phyloP scores from a whole-genome alignment of 2,797 vertebrate genomes.

The Takifugu rubripes region DNA sequence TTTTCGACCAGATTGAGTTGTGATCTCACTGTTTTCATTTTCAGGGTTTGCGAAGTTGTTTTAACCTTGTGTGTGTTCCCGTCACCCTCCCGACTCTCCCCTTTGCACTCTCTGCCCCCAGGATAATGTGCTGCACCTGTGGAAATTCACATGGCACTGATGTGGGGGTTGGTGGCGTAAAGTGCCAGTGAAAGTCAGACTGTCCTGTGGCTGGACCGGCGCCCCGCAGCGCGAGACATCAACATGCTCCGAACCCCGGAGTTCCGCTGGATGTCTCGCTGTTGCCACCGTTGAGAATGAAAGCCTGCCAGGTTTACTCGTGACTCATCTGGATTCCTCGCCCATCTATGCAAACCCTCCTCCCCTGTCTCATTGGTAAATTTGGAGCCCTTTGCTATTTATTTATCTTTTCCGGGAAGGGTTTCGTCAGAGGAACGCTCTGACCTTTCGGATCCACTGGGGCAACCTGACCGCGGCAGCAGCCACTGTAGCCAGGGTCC shows the following conservation, averaged over 20 bases:
- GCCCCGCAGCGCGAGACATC: not conserved
- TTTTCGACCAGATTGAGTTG: too few relatives aligned
- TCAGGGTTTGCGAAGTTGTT: too few relatives aligned
- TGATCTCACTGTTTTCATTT: too few relatives aligned
- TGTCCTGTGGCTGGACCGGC: too few relatives aligned
- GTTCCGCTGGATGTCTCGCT: not conserved
- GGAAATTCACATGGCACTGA: too few relatives aligned
- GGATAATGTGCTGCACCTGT: too few relatives aligned
- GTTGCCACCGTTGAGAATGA: conserved; percentile 25
- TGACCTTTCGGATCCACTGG: conserved; percentile 57
- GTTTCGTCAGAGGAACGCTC: conserved; percentile 25
- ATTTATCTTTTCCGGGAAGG: conserved; percentile 41
- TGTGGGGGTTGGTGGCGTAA: not conserved
- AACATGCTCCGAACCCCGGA: conserved; percentile 18
- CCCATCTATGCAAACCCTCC: conserved; percentile 42
- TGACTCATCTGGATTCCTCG: conserved; percentile 32
- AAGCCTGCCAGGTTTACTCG: not conserved
- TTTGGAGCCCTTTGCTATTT: conserved; percentile 52
- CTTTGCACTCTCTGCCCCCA: too few relatives aligned
- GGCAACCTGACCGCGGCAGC: conserved; percentile 44
- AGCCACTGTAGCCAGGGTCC: conserved; percentile 34
- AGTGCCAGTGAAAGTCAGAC: conserved; percentile 17
- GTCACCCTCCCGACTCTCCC: too few relatives aligned
- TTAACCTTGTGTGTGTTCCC: too few relatives aligned
- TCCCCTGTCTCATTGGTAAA: conserved; percentile 29